Base-by-base conservation (phyloP, 2,113 vertebrate species). In the Gasterosteus nipponicus region DNA sequence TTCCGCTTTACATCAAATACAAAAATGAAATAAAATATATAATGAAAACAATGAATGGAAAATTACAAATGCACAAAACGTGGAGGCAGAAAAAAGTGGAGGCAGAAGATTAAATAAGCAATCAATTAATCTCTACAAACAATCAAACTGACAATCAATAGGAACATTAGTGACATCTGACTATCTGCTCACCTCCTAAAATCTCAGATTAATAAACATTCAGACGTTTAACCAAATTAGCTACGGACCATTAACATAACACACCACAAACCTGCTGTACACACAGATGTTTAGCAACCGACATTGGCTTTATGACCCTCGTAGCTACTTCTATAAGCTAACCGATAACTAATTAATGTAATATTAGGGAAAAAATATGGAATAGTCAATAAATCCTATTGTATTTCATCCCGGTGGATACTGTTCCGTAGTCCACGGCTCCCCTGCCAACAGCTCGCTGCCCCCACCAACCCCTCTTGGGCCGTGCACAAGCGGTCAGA, bases 1-100 rank as follows among this genome's bases (percentile, higher is more conserved):
- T 79, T 79, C 12, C 0, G 5, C 31, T 77, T 47, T 46, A 58
- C 42, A 26, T 33, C 4, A 58, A 76, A 56, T 12, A 70, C 18
- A 74, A 60, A 75, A 69, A 61, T 39, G 10, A 39, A 38, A 38
- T 0, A 42, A 75, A 58, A 44, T 54, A 60, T 2, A 39, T 26
- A 35, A 64, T 14, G 41, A 69, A 51, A 41, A 44, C 29, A 42
- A 77, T 63, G 15, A 39, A 69, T 41, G 0, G 46, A 71, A 53
- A 54, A 61, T 54, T 54, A 70, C 73, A 63, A 57, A 19, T 1
- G 3, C 7, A 59, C 22, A 68, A 74, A 78, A 16, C 14, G 35
- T 1, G 26, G 22, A 44, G n/a, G 9, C 42, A 49, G 19, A 47
- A 44, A n/a, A n/a, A n/a, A 75, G 35, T 1, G 26, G 22, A 44